Base-by-base conservation (phyloP, 2,888 invertebrate species). In the Xanthia icteritia region DNA sequence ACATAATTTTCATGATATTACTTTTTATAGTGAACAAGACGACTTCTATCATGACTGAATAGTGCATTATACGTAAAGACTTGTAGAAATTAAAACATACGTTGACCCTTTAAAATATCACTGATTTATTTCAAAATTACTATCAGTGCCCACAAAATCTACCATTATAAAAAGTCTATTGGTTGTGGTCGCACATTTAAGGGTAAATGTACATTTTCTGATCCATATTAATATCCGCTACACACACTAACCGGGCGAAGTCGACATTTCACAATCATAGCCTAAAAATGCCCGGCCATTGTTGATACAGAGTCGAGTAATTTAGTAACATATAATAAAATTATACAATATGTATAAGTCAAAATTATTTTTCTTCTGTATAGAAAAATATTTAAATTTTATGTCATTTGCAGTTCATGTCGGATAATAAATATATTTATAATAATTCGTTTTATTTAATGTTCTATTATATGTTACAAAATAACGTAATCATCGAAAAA, bases 391-490 rank as follows among this genome's bases (percentile, higher is more conserved):
- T 73, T 45, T 61, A 48, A 36, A 45, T 64, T 72, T 31, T 56
- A 51, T 48, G 56, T 81, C n/a, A 60, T 60, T 64, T 74, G 27
- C 36, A 60, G 17, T 56, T 61, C n/a, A 80, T 54, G 70, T 64
- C 74, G 23, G 31, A 4, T 70, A 67, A 58, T 70, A 66, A 73
- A 39, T 66, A 61, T 63, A 56, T 65, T 56, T 60, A 60, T 66
- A 27, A 58, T 31, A 54, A 78, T 58, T 66, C n/a, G 66, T 64
- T 63, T 71, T 64, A 45, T 63, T 63, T 67, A 15, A 51, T 27
- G n/a, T 79, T 67, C 63, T 67, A 83, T 77, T 82, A 81, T 84
- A 82, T 76, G 84, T 76, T 76, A 84, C 82, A 69, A 84, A 84
- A 84, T 56, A 70, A 81, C 80, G 68, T 51, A 11, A 56, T 67